Evolutionary conservation across 2,113 vertebrate genomes (phyloP).

Genomic region (Chaetops frenatus): DNA sequence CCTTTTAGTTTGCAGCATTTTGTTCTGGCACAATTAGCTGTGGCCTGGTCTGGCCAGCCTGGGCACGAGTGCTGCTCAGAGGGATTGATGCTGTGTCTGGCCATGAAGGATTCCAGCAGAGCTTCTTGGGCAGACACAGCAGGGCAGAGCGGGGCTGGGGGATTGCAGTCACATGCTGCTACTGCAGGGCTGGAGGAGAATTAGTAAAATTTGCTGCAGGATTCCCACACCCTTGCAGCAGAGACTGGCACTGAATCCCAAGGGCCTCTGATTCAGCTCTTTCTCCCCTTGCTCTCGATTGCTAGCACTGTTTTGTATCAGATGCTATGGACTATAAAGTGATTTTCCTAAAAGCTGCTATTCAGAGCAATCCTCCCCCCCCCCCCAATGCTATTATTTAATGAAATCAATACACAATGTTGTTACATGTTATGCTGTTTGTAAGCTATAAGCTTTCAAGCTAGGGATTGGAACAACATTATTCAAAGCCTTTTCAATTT

Average conservation of each 20-base stretch:
- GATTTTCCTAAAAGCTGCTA: constrained; percentile 19
- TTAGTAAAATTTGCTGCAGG: constrained; percentile 48
- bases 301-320: constrained; percentile 23
- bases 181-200: constrained; percentile 47
- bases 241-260: not conserved
- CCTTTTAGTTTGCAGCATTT: accelerated
- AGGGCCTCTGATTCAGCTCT: constrained; percentile 38
- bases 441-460: constrained; percentile 30
- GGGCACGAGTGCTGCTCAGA: not conserved
- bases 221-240: constrained; percentile 37
- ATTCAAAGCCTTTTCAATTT: constrained; percentile 50
- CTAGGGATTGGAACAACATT: constrained; percentile 12
- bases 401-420: constrained; percentile 33
- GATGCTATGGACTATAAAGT: not conserved
- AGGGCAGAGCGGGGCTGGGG: not conserved
- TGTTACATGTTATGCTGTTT: not conserved
- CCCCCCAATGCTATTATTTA: constrained; percentile 37
- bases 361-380: not conserved
- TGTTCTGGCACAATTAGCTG: not conserved
- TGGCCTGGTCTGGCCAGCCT: accelerated
- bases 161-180: constrained; percentile 28
- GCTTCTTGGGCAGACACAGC: not conserved
- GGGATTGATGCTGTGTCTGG: not conserved
- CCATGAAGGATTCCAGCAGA: not conserved
- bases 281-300: constrained; percentile 2